phyloP scores from a whole-genome alignment of 2,888 invertebrate species.

The Rhogogaster chlorosoma region DNA sequence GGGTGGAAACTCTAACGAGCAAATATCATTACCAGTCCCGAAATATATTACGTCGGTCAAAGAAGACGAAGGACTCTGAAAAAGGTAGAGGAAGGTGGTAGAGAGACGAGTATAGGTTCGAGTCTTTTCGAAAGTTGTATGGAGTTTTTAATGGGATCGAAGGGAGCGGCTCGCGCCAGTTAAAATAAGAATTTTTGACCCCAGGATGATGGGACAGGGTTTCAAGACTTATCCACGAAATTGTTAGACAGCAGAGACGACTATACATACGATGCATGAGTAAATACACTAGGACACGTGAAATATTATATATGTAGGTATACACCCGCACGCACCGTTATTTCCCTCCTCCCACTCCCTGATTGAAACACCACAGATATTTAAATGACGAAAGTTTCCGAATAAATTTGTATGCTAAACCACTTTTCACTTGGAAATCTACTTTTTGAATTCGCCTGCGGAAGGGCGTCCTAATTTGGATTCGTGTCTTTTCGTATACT shows the following conservation, averaged over 20 bases:
- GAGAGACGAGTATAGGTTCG: neutral
- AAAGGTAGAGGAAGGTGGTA: neutral
- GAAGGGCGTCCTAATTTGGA: constrained; percentile 52
- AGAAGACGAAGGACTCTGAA: constrained; percentile 25
- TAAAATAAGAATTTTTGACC: constrained; percentile 1
- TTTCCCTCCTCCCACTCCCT: constrained; percentile 58
- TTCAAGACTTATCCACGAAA: neutral
- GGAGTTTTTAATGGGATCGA: constrained; percentile 60
- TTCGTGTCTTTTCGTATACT: constrained; percentile 44
- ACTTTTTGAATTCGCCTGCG: constrained; percentile 64
- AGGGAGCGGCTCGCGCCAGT: constrained; percentile 9
- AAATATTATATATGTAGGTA: neutral
- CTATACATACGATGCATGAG: neutral
- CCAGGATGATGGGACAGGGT: neutral
- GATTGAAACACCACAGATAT: constrained; percentile 72
- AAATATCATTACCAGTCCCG: constrained; percentile 64
- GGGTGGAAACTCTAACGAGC: constrained; percentile 59
- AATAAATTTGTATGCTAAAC: constrained; percentile 70
- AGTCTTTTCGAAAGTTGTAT: constrained; percentile 49
- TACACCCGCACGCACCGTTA: neutral
- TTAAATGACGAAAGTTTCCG: constrained; percentile 72
- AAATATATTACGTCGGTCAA: constrained; percentile 58
- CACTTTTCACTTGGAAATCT: constrained; percentile 59
- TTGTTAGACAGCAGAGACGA: neutral
- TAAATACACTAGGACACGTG: neutral